These are phyloP conservation scores for Toxotes chatareus DNA, from an alignment of 2,113 vertebrate species.

Conservation along the genomic window DNA sequence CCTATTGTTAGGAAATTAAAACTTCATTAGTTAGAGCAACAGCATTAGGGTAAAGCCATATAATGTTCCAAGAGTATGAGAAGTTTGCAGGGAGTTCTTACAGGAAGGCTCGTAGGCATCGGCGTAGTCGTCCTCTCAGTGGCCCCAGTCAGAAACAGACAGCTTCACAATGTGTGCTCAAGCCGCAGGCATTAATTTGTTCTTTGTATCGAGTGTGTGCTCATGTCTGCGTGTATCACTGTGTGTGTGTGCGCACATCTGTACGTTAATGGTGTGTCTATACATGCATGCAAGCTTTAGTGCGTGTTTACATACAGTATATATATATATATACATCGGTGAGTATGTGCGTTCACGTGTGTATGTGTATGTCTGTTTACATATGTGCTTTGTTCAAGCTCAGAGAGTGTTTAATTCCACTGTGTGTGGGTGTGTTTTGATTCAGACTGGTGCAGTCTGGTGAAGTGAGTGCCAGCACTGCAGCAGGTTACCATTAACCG, in stretches of 20 bases:
- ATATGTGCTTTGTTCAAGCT: constrained; percentile 62
- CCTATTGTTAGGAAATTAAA: constrained; percentile 67
- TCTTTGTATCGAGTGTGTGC: constrained; percentile 35
- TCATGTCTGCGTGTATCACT: constrained; percentile 34
- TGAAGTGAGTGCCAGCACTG: constrained; percentile 74
- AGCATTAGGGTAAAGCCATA: constrained; percentile 34
- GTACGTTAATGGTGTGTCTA: not conserved
- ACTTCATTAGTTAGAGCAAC: constrained; percentile 73
- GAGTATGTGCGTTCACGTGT: constrained; percentile 23
- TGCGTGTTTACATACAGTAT: constrained; percentile 16
- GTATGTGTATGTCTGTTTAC: constrained; percentile 52
- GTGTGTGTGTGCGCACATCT: constrained; percentile 43
- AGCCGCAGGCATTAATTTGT: constrained; percentile 66
- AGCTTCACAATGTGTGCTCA: constrained; percentile 58
- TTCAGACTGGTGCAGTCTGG: constrained; percentile 67
- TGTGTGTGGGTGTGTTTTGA: constrained; percentile 69
- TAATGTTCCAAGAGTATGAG: constrained; percentile 37
- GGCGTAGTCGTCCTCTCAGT: constrained; percentile 52
- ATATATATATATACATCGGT: constrained; percentile 10
- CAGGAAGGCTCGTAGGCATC: constrained; percentile 65
- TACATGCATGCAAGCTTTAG: constrained; percentile 25
- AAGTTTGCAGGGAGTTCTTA: constrained; percentile 45
- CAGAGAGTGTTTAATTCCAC: constrained; percentile 59
- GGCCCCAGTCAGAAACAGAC: constrained; percentile 57
- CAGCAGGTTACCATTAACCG: constrained; percentile 68